These are phyloP conservation scores for Neopelma chrysocephalum DNA, from an alignment of 2,797 vertebrate species.

Conservation along the genomic window DNA sequence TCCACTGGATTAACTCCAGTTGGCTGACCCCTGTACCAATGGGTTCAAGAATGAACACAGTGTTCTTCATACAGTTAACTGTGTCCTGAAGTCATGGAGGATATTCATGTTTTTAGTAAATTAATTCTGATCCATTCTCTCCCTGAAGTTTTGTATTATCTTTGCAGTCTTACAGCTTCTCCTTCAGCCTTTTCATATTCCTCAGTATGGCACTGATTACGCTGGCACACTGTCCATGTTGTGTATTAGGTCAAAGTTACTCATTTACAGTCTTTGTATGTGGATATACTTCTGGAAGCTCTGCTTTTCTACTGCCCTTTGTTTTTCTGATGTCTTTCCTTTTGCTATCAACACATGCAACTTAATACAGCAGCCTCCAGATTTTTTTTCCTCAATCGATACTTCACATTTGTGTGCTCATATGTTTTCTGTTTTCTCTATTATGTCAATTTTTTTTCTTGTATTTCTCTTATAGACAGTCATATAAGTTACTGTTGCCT, in stretches of 20 bases:
- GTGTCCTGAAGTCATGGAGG: background rate
- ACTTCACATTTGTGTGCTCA: background rate
- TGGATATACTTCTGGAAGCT: background rate
- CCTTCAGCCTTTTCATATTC: background rate
- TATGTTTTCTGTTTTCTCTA: background rate
- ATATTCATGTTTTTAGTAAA: background rate
- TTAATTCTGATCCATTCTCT: background rate
- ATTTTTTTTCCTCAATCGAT: background rate
- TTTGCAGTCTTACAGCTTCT: background rate
- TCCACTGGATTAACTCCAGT: background rate
- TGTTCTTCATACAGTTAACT: background rate
- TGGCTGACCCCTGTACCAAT: background rate
- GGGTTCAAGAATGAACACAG: background rate
- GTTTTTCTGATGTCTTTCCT: background rate
- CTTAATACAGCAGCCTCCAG: background rate
- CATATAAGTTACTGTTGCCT: background rate
- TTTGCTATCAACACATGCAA: background rate
- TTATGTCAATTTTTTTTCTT: background rate
- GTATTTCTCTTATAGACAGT: background rate
- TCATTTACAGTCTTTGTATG: background rate
- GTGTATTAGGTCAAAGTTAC: background rate
- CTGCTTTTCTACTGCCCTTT: background rate
- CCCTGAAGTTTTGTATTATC: background rate
- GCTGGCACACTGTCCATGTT: background rate
- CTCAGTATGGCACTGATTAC: background rate